Evolutionary conservation across 2,113 vertebrate genomes (phyloP), one percentile per base, ranked within the genome.

Genomic region (Rhinoderma darwinii): DNA sequence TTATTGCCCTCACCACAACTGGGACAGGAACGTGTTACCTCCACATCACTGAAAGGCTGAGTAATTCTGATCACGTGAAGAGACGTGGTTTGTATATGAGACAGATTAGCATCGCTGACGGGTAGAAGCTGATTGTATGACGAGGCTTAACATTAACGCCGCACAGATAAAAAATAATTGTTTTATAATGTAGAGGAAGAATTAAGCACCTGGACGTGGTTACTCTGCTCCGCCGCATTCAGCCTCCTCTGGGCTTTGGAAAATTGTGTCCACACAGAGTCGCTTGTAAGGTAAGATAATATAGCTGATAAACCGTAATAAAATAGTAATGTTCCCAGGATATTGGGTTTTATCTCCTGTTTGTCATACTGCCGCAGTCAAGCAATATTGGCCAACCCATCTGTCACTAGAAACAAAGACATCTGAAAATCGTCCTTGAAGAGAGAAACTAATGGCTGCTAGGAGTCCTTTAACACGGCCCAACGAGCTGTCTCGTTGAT

Each of bases 171-270:
- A 22, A n/a, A 59, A n/a, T 8, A 22, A 72, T 41, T 8, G 0
- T 22, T 54, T 51, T 78, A 25, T 41, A 1, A 30, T 72, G 10
- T 35, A 86, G 84, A 92, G 98, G 98, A 88, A 94, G 98, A 92
- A 99, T 99, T 89, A 99, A 99, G 85, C 98, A 99, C 91, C 96
- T 99, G 0, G 98, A 99, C 56, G 98, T 99, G 83, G 98, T 99
- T 76, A 98, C 98, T 0, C 92, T 99, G 63, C 95, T 99, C 32
- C 94, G 98, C 2, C 95, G 98, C 20, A 99, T 99, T 90, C 98
- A 99, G 91, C 98, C 98, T 41, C 98, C 98, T 0, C 95, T 99
- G 73, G 98, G 98, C 41, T 99, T 99, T 73, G 98, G 98, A 73
- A 99, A 99, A 89, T 90, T 99, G 12, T 99, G 98, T 88, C 98